Evolutionary conservation across 2,113 vertebrate genomes (phyloP).

Genomic region (Penelope pileata): DNA sequence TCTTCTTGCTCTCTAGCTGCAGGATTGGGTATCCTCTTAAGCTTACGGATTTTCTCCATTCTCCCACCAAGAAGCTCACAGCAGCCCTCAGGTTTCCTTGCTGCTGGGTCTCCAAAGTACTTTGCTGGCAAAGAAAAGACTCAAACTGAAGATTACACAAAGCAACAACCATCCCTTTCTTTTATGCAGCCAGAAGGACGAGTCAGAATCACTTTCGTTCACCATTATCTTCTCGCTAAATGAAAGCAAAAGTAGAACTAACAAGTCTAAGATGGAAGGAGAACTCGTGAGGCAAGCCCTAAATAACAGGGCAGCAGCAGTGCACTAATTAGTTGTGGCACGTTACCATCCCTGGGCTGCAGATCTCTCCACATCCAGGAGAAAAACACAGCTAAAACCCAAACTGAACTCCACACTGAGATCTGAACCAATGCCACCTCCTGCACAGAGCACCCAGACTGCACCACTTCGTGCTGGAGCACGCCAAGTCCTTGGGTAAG

Average conservation of each 20-base stretch:
- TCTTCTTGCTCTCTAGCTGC: not conserved
- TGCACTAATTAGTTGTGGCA: not conserved
- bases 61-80: not conserved
- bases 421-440: not conserved
- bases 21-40: not conserved
- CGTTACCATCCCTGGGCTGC: not conserved
- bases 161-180: not conserved
- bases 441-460: not conserved
- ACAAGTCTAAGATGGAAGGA: not conserved
- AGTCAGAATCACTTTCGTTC: not conserved
- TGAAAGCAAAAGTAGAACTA: constrained; percentile 19
- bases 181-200: not conserved
- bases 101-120: not conserved
- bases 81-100: not conserved
- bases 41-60: not conserved
- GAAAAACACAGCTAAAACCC: not conserved
- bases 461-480: not conserved
- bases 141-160: not conserved
- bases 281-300: not conserved
- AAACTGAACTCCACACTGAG: not conserved
- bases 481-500: fast-evolving
- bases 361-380: not conserved
- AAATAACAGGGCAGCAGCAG: not conserved
- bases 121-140: not conserved
- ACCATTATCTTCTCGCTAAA: not conserved